Conservation (phyloP, 2,888 invertebrate species). For the Matsumyia berberina region DNA sequence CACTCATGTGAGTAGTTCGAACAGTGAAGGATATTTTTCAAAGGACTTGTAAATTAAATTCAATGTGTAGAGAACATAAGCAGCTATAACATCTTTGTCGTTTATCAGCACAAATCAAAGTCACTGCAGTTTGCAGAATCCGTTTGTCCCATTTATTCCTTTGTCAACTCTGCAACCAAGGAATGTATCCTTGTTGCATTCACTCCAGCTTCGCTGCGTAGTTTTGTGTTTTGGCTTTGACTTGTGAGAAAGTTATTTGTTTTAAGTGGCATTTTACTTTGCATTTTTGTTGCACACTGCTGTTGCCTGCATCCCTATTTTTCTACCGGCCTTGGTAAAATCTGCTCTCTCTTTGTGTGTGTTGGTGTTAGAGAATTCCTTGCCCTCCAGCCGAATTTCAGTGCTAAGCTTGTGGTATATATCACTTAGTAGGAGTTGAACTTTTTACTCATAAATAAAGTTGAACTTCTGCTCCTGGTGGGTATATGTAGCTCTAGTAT, state of each 20-base stretch:
- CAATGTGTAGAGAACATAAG: constrained; percentile 1
- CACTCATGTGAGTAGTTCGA: neutral
- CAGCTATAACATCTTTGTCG: neutral
- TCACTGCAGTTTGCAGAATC: constrained; percentile 19
- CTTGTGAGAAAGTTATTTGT: constrained; percentile 37
- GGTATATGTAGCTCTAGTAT: constrained; percentile 11
- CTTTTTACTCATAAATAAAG: constrained; percentile 74
- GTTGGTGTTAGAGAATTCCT: constrained; percentile 13
- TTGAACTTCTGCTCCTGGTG: constrained; percentile 65
- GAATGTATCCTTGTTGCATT: constrained; percentile 20
- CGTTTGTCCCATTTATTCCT: constrained; percentile 16
- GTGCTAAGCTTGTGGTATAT: constrained; percentile 69
- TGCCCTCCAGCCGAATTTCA: constrained; percentile 66
- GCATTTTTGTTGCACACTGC: constrained; percentile 50
- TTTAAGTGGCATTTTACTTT: constrained; percentile 43
- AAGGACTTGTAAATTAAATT: neutral
- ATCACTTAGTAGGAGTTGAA: constrained; percentile 73
- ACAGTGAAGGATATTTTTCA: neutral
- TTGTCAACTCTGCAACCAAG: constrained; percentile 15
- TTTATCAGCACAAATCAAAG: constrained; percentile 64
- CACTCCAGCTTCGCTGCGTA: neutral
- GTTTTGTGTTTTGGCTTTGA: constrained; percentile 44
- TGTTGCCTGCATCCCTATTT: constrained; percentile 33
- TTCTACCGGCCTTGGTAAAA: constrained; percentile 17
- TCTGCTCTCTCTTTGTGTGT: constrained; percentile 3